A percentile compares a stretch with the other conserved stretches of the same genome.
These are phyloP conservation scores for Ornithoptera alexandrae DNA, from an alignment of 2,888 invertebrate species.

Conservation along the genomic window DNA sequence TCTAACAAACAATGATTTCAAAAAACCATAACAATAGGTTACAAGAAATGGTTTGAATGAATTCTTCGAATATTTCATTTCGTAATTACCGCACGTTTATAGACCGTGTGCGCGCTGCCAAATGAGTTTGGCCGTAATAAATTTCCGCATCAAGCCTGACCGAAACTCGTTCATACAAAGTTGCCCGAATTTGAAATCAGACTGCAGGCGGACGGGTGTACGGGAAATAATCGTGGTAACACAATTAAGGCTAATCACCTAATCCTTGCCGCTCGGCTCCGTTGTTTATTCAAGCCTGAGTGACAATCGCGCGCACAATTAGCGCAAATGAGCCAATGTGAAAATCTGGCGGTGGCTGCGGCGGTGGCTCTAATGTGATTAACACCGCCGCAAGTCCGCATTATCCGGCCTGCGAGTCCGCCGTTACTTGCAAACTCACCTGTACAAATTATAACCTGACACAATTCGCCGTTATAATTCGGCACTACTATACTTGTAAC, in stretches of 20 bases:
- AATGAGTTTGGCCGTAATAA: slow-evolving; percentile 22
- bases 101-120: slow-evolving; percentile 5
- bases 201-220: slow-evolving; percentile 63
- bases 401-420: slow-evolving; percentile 50
- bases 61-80: slow-evolving; percentile 14
- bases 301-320: slow-evolving; percentile 80
- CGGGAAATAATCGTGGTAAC: slow-evolving; percentile 77
- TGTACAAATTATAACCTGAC: slow-evolving; percentile 1
- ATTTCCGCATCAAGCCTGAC: slow-evolving; percentile 34
- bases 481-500: too few species aligned
- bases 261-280: slow-evolving; percentile 75
- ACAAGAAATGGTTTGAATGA: not conserved
- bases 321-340: slow-evolving; percentile 79
- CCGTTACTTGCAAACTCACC: slow-evolving; percentile 21
- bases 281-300: slow-evolving; percentile 80
- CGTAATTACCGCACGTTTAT: slow-evolving; percentile 9
- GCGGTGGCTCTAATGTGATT: slow-evolving; percentile 68
- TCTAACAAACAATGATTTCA: not conserved
- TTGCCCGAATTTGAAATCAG: slow-evolving; percentile 70
- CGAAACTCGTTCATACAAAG: slow-evolving; percentile 64
- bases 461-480: too few species aligned
- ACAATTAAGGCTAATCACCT: slow-evolving; percentile 78
- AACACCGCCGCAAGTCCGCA: slow-evolving; percentile 67
- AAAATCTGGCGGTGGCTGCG: slow-evolving; percentile 69
- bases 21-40: not conserved